Conservation (phyloP, 2,888 invertebrate species). For the Keiferia lycopersicella region DNA sequence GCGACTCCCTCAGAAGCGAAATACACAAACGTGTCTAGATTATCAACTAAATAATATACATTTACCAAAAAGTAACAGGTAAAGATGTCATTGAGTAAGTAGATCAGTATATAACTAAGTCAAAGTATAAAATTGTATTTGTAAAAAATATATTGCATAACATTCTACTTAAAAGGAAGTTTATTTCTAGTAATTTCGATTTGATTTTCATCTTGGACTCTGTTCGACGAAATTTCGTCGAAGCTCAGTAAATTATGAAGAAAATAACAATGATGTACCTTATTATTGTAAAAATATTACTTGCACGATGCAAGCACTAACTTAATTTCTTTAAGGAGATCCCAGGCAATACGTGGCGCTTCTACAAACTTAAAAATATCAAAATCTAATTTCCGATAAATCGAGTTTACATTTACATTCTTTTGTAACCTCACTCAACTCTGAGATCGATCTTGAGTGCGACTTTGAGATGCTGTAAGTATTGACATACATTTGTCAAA, state of each 20-base stretch:
- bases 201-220: background rate
- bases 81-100: constrained; percentile 10
- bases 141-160: background rate
- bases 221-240: background rate
- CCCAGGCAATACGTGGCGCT: too few relatives aligned
- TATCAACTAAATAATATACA: constrained; percentile 18
- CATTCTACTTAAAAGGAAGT: background rate
- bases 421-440: too few relatives aligned
- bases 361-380: too few relatives aligned
- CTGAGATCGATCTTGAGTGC: too few relatives aligned
- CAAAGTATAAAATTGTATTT: background rate
- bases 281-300: constrained; percentile 11
- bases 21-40: background rate
- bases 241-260: background rate
- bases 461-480: too few relatives aligned
- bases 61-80: constrained; percentile 6
- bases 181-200: background rate
- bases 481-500: too few relatives aligned
- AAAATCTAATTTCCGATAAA: too few relatives aligned
- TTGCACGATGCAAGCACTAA: background rate
- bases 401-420: too few relatives aligned
- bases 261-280: background rate
- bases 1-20: constrained; percentile 8
- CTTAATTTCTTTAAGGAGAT: too few relatives aligned
- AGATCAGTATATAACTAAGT: background rate